Evolutionary conservation across 2,888 invertebrate genomes (phyloP).

Genomic region (Saturnia pavonia): DNA sequence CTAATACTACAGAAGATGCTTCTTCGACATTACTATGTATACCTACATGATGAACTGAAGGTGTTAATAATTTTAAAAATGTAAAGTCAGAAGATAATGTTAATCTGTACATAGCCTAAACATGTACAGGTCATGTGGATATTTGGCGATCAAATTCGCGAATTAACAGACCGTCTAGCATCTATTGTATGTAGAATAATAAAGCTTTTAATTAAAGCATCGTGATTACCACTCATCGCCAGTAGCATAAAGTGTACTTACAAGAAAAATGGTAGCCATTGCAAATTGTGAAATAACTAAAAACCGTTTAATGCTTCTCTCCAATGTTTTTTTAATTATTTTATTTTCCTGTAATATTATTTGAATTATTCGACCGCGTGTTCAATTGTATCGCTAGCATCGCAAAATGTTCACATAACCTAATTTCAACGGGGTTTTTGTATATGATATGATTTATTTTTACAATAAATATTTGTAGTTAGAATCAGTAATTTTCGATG

Average conservation of each 20-base stretch:
- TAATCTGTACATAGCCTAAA: constrained; percentile 68
- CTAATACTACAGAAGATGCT: constrained; percentile 21
- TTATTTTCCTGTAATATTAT: constrained; percentile 44
- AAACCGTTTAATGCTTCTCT: constrained; percentile 62
- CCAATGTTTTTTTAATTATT: constrained; percentile 47
- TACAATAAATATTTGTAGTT: constrained; percentile 65
- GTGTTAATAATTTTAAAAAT: constrained; percentile 47
- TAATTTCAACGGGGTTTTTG: constrained; percentile 59
- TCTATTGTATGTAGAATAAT: constrained; percentile 59
- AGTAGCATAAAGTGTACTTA: constrained; percentile 62
- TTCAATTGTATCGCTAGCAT: constrained; percentile 73
- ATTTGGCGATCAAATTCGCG: constrained; percentile 80
- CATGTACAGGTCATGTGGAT: constrained; percentile 82
- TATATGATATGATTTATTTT: constrained; percentile 62
- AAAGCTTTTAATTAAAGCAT: constrained; percentile 52
- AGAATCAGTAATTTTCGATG: constrained; percentile 76
- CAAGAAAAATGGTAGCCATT: constrained; percentile 77
- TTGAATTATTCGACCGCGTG: constrained; percentile 46
- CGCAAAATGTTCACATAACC: constrained; percentile 83
- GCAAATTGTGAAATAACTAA: constrained; percentile 42
- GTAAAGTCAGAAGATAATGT: constrained; percentile 53
- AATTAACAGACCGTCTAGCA: constrained; percentile 54
- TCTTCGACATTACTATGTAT: constrained; percentile 40
- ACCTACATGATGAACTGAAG: constrained; percentile 39
- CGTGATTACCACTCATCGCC: constrained; percentile 58